Evolutionary conservation across 2,113 vertebrate species (phyloP).

Genomic region (Leptodactylus fuscus): DNA sequence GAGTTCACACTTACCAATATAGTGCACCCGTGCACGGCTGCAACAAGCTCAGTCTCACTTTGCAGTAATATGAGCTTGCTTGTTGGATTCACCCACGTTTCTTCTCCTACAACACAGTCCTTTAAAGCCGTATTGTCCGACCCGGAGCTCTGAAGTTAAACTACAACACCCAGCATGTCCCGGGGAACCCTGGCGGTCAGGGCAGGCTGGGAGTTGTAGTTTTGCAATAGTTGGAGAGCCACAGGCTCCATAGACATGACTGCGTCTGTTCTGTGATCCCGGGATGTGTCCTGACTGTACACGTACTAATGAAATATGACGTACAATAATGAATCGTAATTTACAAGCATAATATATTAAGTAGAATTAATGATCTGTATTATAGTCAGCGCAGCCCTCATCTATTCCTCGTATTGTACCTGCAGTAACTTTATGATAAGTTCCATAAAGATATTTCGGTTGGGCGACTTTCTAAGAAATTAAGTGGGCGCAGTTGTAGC

Average conservation of each 20-base stretch:
- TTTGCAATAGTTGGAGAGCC: neutral
- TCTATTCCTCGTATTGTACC: neutral
- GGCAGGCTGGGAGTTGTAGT: no score
- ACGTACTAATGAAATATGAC: neutral
- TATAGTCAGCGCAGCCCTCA: neutral
- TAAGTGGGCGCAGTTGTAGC: no score
- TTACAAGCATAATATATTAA: neutral
- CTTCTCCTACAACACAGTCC: no score
- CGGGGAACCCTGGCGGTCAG: no score
- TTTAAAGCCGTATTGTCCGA: no score
- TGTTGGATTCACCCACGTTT: no score
- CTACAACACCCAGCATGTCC: no score
- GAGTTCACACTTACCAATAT: constrained; percentile 1
- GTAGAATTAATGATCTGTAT: neutral
- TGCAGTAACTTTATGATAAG: neutral
- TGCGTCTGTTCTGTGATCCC: neutral
- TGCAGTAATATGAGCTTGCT: neutral
- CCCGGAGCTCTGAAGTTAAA: no score
- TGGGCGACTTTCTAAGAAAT: neutral
- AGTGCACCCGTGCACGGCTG: neutral
- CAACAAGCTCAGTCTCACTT: neutral
- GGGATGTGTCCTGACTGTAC: neutral
- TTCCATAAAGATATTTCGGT: neutral
- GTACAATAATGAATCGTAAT: neutral
- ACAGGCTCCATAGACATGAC: neutral